Conservation (phyloP, 2,797 vertebrate species). For the Peromyscus attwateri region DNA sequence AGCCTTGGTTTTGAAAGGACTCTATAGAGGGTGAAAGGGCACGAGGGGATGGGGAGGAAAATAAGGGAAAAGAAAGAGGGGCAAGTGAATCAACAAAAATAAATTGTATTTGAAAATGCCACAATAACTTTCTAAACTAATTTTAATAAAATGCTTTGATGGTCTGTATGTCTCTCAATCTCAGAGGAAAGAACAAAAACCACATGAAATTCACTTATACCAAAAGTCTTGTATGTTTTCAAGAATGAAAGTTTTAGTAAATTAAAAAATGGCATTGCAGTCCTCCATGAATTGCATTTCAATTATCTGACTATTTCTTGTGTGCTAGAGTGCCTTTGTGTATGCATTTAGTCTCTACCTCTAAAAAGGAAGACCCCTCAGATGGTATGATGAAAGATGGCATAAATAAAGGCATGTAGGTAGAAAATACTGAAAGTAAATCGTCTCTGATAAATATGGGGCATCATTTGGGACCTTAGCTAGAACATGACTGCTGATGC, state of each 20-base stretch:
- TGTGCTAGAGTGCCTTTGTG: background rate
- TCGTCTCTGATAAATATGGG: background rate
- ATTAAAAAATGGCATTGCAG: background rate
- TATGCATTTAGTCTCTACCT: background rate
- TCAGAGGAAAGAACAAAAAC: background rate
- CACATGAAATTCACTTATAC: conserved; percentile 8
- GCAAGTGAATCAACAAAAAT: background rate
- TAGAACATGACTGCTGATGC: background rate
- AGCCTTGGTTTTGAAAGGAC: background rate
- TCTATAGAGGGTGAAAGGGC: background rate
- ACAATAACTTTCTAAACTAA: background rate
- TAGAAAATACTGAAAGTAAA: background rate
- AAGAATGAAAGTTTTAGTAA: background rate
- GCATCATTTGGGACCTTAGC: background rate
- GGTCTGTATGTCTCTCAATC: background rate
- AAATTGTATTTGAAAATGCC: background rate
- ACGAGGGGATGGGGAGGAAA: no score
- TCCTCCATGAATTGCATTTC: background rate
- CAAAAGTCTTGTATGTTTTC: background rate
- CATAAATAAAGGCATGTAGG: background rate
- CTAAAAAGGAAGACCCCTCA: background rate
- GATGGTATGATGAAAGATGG: background rate
- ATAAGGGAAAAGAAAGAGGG: background rate
- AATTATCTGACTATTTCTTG: background rate
- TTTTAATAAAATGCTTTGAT: background rate